Base-by-base conservation (phyloP, 2,113 vertebrate species). In the Atherinomorus stipes region DNA sequence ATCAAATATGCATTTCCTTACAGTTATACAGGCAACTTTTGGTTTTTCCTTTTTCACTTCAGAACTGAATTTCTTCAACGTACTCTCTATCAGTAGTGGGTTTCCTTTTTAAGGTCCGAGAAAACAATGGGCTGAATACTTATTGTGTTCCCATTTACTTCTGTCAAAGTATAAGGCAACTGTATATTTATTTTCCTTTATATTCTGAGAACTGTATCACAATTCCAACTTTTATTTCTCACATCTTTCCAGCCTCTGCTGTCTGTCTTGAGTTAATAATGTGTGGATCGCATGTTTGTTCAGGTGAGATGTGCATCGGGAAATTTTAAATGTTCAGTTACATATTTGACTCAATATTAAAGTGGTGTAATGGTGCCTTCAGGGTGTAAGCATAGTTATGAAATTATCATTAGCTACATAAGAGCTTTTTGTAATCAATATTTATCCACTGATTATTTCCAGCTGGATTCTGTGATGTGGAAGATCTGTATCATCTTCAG, bases 41-140 rank as follows among this genome's bases (percentile, higher is more conserved):
- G 9, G 38, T 10, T 16, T 44, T 44, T 16, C 16, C 16, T 44
- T 44, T 44, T 44, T 42, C 28, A 28, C 28, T 28, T 28, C 38
- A 42, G 10, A 42, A 42, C 13, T 13, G 1, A 74, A 58, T 62
- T 13, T 19, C 67, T 56, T 61, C 4, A 42, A 16, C 49, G 7
- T 40, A 9, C 9, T 8, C 4, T 0, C 1, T 45, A 23, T 54
- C 31, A 16, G n/a, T 40, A n/a, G 31, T 37, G 40, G 4, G 4
- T 34, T 34, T n/a, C n/a, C n/a, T n/a, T 34, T 34, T 34, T 8
- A 56, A 66, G 22, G 10, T 40, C 22, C 1, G 40, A 31, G 31
- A 78, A 67, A 67, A 81, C 62, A 47, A 51, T 56, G 40, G 13
- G 15, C 44, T 34, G 4, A 12, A 16, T 65, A 50, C 53, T 71